These are phyloP conservation scores for Protodeltote pygarga DNA, from an alignment of 2,888 invertebrate species.

Conservation along the genomic window DNA sequence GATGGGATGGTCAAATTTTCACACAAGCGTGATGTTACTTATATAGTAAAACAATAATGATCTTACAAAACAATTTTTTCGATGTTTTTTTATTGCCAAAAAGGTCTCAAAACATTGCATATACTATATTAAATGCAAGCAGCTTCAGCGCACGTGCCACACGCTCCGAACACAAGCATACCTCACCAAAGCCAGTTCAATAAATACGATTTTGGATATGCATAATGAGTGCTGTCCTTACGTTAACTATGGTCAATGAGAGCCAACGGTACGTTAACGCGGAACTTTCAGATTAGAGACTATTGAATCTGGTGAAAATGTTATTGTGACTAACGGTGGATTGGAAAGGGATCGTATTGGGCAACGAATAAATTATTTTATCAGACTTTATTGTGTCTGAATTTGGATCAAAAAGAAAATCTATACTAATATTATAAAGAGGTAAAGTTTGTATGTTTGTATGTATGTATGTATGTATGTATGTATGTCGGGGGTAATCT, in stretches of 20 bases:
- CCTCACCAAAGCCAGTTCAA: constrained; percentile 39
- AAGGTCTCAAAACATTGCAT: constrained; percentile 22
- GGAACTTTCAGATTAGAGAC: constrained; percentile 41
- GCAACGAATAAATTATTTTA: constrained; percentile 1
- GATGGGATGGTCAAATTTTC: not conserved
- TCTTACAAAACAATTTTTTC: not conserved
- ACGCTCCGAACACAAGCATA: constrained; percentile 34
- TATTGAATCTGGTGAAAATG: constrained; percentile 29
- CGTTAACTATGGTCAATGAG: constrained; percentile 52
- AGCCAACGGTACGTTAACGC: constrained; percentile 35
- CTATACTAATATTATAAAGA: no score
- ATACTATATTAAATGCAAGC: constrained; percentile 37
- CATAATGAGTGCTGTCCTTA: constrained; percentile 46
- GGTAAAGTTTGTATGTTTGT: no score
- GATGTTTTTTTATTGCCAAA: not conserved
- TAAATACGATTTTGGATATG: constrained; percentile 55
- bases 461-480: no score
- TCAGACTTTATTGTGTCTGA: no score
- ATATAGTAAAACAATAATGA: not conserved
- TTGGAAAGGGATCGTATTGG: constrained; percentile 24
- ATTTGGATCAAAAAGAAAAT: no score
- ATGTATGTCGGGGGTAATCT: no score
- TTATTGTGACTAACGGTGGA: constrained; percentile 28
- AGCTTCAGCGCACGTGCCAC: constrained; percentile 45
- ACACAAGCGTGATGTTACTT: not conserved